Evolutionary conservation across 1,140 invertebrate genomes (phyloP), one percentile per base, ranked within the genome.

Genomic region (Papilio aristodemus): DNA sequence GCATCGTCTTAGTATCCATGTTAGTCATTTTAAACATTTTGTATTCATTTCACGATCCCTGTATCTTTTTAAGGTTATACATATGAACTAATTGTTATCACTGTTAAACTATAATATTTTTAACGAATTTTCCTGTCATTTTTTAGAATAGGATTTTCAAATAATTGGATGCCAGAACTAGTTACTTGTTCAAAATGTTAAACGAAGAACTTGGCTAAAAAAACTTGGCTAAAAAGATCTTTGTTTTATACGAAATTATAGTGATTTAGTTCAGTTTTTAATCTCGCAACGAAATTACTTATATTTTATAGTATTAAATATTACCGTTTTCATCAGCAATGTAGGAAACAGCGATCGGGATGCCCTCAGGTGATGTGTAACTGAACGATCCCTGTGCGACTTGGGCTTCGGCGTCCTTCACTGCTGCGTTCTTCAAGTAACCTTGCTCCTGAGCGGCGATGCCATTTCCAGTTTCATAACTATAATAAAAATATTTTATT

Each of bases 391-490:
- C 95, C 72, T 93, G 91, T 8, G 92, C 93, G 13, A 93, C 92
- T 71, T 93, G 82, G 11, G 93, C 93, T 72, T 94, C 93, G n/a
- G 93, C 91, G 71, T 95, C 93, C 36, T 93, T 93, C 6, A 87
- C 86, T 38, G 93, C 94, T 46, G 93, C 89, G 79, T 95, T 95
- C 84, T 95, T 95, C 72, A 95, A 86, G 76, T 93, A 94, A 10
- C 95, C 95, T 70, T 93, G 88, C 82, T 95, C 95, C 77, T 94
- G 93, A 0, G 93, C 94, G 6, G 89, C 83, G 74, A 95, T 95
- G 22, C 95, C 95, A 79, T 96, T 95, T 17, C 93, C 94, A 64
- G 94, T 94, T 83, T 94, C 94, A 75, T 93, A 94, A 74, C 93
- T 94, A 79, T 43, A n/a, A 66, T 64, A 57, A 41, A 19, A n/a